Conservation (phyloP, 2,888 invertebrate species). For the Caenorhabditis parvicauda region DNA sequence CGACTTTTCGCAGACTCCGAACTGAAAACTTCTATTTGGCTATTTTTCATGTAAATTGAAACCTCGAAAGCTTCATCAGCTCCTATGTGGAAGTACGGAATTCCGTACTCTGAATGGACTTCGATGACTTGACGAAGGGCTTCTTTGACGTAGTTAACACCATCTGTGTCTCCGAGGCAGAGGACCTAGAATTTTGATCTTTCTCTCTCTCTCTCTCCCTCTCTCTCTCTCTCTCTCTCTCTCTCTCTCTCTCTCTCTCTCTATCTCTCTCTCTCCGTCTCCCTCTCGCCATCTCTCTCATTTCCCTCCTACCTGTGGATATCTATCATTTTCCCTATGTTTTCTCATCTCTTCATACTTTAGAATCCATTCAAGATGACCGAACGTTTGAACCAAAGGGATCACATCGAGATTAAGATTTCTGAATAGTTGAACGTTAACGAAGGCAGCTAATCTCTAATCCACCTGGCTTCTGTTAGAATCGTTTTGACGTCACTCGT, state of each 20-base stretch:
- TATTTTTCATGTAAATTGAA: neutral
- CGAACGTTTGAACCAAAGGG: slow-evolving; percentile 82
- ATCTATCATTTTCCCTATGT: slow-evolving; percentile 71
- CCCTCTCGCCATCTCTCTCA: slow-evolving; percentile 1
- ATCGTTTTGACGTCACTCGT: slow-evolving; percentile 73
- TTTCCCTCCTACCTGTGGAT: slow-evolving; percentile 64
- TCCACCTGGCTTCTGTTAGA: slow-evolving; percentile 68
- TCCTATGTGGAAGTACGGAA: slow-evolving; percentile 69
- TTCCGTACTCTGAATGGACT: slow-evolving; percentile 64
- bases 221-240: neutral
- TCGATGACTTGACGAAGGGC: slow-evolving; percentile 64
- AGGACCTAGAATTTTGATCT: too few relatives aligned
- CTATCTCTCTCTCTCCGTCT: neutral
- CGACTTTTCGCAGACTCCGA: slow-evolving; percentile 55
- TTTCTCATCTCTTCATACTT: slow-evolving; percentile 73
- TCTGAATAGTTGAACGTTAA: slow-evolving; percentile 60
- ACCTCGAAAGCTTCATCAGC: slow-evolving; percentile 66
- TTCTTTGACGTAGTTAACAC: slow-evolving; percentile 62
- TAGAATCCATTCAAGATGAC: slow-evolving; percentile 79
- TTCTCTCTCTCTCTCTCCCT: slow-evolving; percentile 4
- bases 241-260: slow-evolving; percentile 7
- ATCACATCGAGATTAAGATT: slow-evolving; percentile 71
- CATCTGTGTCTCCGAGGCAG: slow-evolving; percentile 60
- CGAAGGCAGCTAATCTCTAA: neutral
- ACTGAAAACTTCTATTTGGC: slow-evolving; percentile 24